Evolutionary conservation across 2,113 vertebrate genomes (phyloP).

Genomic region (Stercorarius parasiticus): DNA sequence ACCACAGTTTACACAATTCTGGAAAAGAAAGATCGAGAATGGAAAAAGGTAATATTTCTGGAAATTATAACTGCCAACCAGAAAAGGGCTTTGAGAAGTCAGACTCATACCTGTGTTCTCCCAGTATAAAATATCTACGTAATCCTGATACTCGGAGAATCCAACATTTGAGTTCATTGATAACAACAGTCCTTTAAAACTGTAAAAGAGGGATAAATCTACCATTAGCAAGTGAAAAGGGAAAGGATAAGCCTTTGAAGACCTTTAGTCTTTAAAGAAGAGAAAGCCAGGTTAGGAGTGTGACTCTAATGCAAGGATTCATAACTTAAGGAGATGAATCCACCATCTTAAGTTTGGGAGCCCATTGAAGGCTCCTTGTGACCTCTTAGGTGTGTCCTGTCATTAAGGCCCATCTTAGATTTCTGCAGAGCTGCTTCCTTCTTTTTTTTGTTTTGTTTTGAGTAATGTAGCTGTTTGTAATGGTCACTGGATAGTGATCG

Average conservation of each 20-base stretch:
- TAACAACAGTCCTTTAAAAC: not conserved
- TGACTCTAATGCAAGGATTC: not conserved
- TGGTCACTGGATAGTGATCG: not conserved
- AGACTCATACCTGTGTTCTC: not conserved
- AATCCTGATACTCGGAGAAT: not conserved
- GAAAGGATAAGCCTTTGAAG: not conserved
- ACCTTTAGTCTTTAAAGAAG: not conserved
- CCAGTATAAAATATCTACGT: not conserved
- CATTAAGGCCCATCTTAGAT: not conserved
- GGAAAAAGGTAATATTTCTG: slow-evolving; percentile 79
- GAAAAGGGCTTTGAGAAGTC: not conserved
- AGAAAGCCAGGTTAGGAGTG: not conserved
- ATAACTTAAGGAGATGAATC: not conserved
- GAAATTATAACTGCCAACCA: not conserved
- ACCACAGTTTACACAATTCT: slow-evolving; percentile 60
- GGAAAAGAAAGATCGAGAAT: slow-evolving; percentile 71
- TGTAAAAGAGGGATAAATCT: not conserved
- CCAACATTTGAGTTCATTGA: not conserved
- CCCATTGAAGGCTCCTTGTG: not conserved
- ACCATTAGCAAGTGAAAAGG: not conserved
- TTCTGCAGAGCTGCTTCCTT: not conserved
- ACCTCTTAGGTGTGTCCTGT: not conserved
- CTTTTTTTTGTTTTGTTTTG: not conserved
- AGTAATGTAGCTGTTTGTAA: not conserved
- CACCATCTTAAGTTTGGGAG: not conserved